phyloP scores from a whole-genome alignment of 2,888 invertebrate species.

The Celastrina argiolus region DNA sequence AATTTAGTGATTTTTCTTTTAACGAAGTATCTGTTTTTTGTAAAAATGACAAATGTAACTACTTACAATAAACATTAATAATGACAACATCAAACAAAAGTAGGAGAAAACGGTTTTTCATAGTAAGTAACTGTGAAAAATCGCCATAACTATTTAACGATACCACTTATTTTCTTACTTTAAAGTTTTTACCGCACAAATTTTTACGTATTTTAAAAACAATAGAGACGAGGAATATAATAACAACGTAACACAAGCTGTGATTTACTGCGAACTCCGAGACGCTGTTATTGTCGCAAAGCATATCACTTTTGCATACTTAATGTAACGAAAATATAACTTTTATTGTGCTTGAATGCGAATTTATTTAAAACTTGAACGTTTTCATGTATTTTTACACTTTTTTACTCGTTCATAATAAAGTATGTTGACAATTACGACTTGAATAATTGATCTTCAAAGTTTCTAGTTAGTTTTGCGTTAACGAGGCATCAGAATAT shows the following conservation, averaged over 20 bases:
- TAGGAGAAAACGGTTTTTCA: no score
- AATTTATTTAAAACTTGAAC: constrained; percentile 7
- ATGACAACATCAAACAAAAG: no score
- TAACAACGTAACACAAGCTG: constrained; percentile 46
- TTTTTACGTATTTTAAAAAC: constrained; percentile 32
- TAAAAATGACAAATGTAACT: no score
- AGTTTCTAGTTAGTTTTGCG: no score
- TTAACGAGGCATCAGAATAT: no score
- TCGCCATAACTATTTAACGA: not conserved
- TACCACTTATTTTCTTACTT: not conserved
- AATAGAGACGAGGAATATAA: constrained; percentile 40
- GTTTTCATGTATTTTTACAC: not conserved
- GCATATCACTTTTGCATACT: constrained; percentile 35
- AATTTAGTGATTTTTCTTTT: not conserved
- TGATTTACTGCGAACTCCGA: constrained; percentile 47
- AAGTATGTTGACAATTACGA: no score
- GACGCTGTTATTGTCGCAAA: constrained; percentile 38
- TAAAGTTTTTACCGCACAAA: constrained; percentile 19
- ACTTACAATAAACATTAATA: no score
- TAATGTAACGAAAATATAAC: constrained; percentile 27
- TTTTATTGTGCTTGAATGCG: constrained; percentile 13
- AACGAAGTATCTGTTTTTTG: no score
- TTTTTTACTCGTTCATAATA: no score
- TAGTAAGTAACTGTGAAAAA: no score
- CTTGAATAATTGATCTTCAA: no score